A percentile compares a stretch with the other conserved stretches of the same genome.
Conservation (phyloP, 2,888 invertebrate species). For the Seira musarum region DNA sequence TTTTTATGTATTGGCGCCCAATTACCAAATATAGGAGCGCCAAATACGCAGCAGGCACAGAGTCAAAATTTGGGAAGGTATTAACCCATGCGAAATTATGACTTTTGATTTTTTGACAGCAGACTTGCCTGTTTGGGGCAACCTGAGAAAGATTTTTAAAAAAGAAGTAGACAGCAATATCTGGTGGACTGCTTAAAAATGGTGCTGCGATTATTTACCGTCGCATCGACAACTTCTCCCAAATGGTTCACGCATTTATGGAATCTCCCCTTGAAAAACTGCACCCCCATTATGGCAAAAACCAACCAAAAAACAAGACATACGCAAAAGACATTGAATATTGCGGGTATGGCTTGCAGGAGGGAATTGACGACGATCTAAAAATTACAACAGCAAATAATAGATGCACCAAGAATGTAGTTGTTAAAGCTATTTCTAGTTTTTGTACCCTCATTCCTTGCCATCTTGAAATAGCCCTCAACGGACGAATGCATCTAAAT, state of each 20-base stretch:
- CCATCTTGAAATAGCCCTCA: conserved; percentile 96
- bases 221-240: conserved; percentile 45
- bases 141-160: conserved; percentile 38
- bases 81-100: conserved; percentile 88
- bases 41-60: conserved; percentile 93
- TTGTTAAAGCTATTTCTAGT: not conserved
- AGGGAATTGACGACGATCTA: conserved; percentile 96
- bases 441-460: conserved; percentile 91
- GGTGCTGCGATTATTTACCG: conserved; percentile 18
- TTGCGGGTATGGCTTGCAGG: conserved; percentile 97
- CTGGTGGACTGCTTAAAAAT: not conserved
- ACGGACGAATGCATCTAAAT: conserved; percentile 92
- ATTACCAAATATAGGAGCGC: conserved; percentile 79
- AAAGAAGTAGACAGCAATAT: no score
- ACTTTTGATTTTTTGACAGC: conserved; percentile 73
- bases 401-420: not conserved
- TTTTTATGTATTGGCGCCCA: no score
- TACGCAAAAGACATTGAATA: conserved; percentile 95
- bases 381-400: conserved; percentile 56
- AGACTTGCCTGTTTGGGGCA: conserved; percentile 44
- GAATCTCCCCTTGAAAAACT: conserved; percentile 97
- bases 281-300: conserved; percentile 97
- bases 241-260: conserved; percentile 90
- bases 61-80: conserved; percentile 95
- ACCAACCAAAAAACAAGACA: conserved; percentile 98